Conservation (phyloP, 2,888 invertebrate species). For the Deroplatys truncata region DNA sequence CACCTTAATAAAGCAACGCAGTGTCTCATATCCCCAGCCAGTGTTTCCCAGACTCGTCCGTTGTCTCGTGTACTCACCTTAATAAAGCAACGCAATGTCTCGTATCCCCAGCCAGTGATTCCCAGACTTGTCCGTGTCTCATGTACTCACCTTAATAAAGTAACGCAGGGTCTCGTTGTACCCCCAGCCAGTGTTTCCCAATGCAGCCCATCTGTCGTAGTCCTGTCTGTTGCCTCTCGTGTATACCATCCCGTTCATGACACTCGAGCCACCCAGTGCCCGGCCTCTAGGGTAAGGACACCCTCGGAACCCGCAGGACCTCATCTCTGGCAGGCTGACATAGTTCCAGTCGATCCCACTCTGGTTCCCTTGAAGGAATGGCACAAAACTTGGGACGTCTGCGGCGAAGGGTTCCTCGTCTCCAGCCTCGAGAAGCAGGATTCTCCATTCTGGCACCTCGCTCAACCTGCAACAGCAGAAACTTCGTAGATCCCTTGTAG, state of each 20-base stretch:
- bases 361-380: conserved; percentile 30
- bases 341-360: conserved; percentile 37
- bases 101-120: too few species aligned
- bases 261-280: conserved; percentile 47
- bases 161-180: conserved; percentile 24
- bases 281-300: conserved; percentile 42
- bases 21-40: too few species aligned
- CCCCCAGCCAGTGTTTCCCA: conserved; percentile 34
- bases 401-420: conserved; percentile 30
- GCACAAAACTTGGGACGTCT: conserved; percentile 30
- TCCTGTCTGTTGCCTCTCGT: conserved; percentile 39
- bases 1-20: too few species aligned
- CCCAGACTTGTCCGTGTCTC: too few species aligned
- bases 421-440: conserved; percentile 34
- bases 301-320: conserved; percentile 15
- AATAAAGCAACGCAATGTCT: too few species aligned
- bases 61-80: too few species aligned
- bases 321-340: conserved; percentile 29
- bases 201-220: conserved; percentile 44
- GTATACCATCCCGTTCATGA: conserved; percentile 49
- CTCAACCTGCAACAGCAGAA: neutral
- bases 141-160: conserved; percentile 14
- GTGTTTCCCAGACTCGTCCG: too few species aligned
- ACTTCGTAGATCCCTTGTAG: too few species aligned
- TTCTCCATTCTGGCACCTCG: neutral